These are phyloP conservation scores for Nysson spinosus DNA, from an alignment of 2,888 invertebrate species.

Conservation along the genomic window DNA sequence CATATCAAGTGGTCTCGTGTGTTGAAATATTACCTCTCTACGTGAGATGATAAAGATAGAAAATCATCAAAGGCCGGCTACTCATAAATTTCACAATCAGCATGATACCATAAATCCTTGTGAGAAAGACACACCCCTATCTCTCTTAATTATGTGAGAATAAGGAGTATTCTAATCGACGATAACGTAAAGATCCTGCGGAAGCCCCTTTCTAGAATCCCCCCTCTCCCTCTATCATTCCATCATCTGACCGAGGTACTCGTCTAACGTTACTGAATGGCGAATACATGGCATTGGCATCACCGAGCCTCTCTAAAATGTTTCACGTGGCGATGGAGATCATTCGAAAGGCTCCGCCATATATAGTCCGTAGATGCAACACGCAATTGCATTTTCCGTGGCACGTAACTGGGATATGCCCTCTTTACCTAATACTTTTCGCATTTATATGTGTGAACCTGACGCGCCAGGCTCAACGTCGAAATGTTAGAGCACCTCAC, in stretches of 20 bases:
- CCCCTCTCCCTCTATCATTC: background rate
- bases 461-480: conserved; percentile 20
- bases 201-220: conserved; percentile 2
- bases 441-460: conserved; percentile 22
- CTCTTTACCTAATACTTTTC: conserved; percentile 18
- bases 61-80: conserved; percentile 26
- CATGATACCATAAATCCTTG: conserved; percentile 38
- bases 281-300: conserved; percentile 25
- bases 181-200: conserved; percentile 28
- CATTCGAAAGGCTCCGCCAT: conserved; percentile 16
- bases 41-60: conserved; percentile 14
- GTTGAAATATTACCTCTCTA: background rate
- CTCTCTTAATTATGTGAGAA: conserved; percentile 47
- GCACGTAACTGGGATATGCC: conserved; percentile 31
- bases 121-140: conserved; percentile 49
- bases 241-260: background rate
- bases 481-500: conserved; percentile 54
- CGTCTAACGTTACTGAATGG: background rate
- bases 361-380: conserved; percentile 18
- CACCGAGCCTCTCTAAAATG: conserved; percentile 24
- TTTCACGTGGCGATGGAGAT: conserved; percentile 5
- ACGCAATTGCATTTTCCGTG: conserved; percentile 37
- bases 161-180: conserved; percentile 26
- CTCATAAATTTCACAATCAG: conserved; percentile 36
- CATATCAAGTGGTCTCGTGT: background rate